Conservation (phyloP, 2,797 vertebrate genomes). For the Bufotes viridis region DNA sequence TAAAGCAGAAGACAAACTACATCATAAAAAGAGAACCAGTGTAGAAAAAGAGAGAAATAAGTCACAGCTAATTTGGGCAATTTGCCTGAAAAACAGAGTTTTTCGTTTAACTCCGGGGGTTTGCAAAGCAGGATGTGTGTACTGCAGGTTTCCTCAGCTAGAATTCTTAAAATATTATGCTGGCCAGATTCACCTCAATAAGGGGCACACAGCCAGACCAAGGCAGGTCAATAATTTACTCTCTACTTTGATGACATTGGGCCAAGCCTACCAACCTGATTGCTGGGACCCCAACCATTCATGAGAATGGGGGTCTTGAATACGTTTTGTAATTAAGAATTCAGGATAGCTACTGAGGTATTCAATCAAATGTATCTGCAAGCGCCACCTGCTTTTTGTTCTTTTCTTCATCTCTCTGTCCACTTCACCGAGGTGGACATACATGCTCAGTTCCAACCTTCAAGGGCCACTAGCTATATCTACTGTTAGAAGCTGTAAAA, state of each 20-base stretch:
- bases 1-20: slow-evolving; percentile 58
- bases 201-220: background rate
- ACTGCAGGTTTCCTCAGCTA: slow-evolving; percentile 12
- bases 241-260: background rate
- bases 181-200: background rate
- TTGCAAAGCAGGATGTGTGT: slow-evolving; percentile 1
- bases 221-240: background rate
- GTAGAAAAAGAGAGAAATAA: slow-evolving; percentile 41
- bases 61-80: slow-evolving; percentile 55
- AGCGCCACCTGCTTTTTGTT: too few relatives aligned
- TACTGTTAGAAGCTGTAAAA: too few relatives aligned
- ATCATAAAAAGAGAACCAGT: slow-evolving; percentile 58
- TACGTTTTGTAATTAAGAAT: too few relatives aligned
- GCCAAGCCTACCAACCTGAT: background rate
- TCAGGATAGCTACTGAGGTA: too few relatives aligned
- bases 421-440: too few relatives aligned
- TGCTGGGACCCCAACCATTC: too few relatives aligned
- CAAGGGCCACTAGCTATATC: too few relatives aligned
- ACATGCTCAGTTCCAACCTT: too few relatives aligned
- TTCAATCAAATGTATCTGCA: too few relatives aligned
- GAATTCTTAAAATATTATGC: background rate
- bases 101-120: slow-evolving; percentile 51
- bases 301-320: too few relatives aligned
- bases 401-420: too few relatives aligned
- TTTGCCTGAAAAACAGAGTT: slow-evolving; percentile 37